Conservation (phyloP, 35 echinoderm and acorn worm genomes). For the Lytechinus pictus region DNA sequence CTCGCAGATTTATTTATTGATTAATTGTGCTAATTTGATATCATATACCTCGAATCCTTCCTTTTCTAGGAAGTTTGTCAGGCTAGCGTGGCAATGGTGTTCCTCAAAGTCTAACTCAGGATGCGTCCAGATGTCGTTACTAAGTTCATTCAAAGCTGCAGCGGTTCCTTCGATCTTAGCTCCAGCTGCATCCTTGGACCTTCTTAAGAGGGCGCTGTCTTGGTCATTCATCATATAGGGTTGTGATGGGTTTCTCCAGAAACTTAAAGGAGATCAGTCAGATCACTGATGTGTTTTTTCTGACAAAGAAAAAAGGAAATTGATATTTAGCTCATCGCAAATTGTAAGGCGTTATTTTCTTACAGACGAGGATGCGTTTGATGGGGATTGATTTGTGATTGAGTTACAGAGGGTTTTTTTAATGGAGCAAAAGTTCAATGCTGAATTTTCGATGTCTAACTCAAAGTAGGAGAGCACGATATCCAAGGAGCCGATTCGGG, state of each 20-base stretch:
- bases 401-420: too few relatives aligned
- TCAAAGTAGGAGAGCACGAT: too few relatives aligned
- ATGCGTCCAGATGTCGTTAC: conserved; percentile 71
- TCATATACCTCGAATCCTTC: conserved; percentile 72
- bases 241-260: not conserved
- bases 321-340: too few relatives aligned
- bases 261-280: not conserved
- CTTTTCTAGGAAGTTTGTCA: conserved; percentile 69
- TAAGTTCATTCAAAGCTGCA: conserved; percentile 64
- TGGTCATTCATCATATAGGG: not conserved
- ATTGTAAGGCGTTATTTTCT: too few relatives aligned
- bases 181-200: conserved; percentile 35
- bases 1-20: too few relatives aligned
- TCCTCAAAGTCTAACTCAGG: conserved; percentile 66
- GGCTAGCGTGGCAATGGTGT: conserved; percentile 64
- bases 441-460: too few relatives aligned
- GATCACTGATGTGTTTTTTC: not conserved
- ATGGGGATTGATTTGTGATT: too few relatives aligned
- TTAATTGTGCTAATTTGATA: too few relatives aligned
- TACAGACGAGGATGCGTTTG: too few relatives aligned
- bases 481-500: too few relatives aligned
- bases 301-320: not conserved
- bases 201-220: not conserved
- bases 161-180: conserved; percentile 48
- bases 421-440: too few relatives aligned